Base-by-base conservation (phyloP, 1,140 invertebrate genomes). In the Heliconius hermathena region DNA sequence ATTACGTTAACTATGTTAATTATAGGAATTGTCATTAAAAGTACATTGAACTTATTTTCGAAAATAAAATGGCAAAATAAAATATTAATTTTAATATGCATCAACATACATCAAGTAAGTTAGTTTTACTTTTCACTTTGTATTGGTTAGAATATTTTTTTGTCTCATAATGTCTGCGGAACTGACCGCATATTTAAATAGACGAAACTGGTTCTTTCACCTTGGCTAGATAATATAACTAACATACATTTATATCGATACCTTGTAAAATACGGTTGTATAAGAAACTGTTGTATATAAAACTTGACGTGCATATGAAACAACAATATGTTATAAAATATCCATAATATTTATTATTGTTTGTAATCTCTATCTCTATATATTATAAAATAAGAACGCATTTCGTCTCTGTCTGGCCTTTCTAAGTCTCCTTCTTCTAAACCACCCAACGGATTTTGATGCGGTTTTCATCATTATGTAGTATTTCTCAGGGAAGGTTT, bases 231-330 rank as follows among this genome's bases (percentile, higher is more conserved):
- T 66, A 66, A 66, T 29, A 16, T 26, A 26, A 66, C 22, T 66
- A 16, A 66, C 60, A 66, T 66, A 18, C 60, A 66, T 66, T 66
- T 29, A 71, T 71, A 72, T 49, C 4, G 8, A 78, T 72, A 11
- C 60, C 60, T 66, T 26, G 26, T 29, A 16, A 66, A 66, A 66
- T 71, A 72, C 26, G 72, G 22, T 78, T 52, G 70, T 74, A 71
- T 36, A 70, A 72, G 71, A 76, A 38, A 66, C 60, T 66, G 13
- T 29, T 66, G 60, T 26, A 66, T 5, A 29, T 22, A n/a, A 22
- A 29, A 29, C 60, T 66, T 66, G 0, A 66, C 60, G 13, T 66
- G 22, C 26, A 66, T 29, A 26, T 66, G 2, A 66, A 66, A 66
- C 13, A 26, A 66, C 57, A 66, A 29, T 26, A 26, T 66, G 60